phyloP scores from a whole-genome alignment of 92 coral and sea anemone genomes.

The Zoanthus gigantus region DNA sequence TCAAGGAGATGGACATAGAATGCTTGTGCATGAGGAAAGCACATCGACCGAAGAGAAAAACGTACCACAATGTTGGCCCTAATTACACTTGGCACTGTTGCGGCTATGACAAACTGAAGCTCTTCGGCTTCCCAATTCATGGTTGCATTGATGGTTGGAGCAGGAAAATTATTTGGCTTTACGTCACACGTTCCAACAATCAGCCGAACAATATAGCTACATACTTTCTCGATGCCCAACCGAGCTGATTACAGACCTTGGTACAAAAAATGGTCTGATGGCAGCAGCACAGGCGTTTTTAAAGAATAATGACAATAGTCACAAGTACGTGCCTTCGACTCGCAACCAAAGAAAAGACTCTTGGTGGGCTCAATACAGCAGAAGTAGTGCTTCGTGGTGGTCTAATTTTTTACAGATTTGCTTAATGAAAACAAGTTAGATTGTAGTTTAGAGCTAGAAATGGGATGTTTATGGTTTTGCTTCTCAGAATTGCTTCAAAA shows the following conservation, averaged over 20 bases:
- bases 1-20: constrained; percentile 68
- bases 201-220: constrained; percentile 51
- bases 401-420: constrained; percentile 44
- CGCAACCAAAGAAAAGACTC: constrained; percentile 55
- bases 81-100: constrained; percentile 51
- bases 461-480: constrained; percentile 1
- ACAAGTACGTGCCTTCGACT: constrained; percentile 43
- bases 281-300: constrained; percentile 55
- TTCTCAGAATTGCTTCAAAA: constrained; percentile 3
- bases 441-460: constrained; percentile 18
- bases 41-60: constrained; percentile 54
- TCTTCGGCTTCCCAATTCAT: not conserved
- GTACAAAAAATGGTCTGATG: constrained; percentile 63
- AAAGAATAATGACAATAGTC: constrained; percentile 27
- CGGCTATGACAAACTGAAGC: constrained; percentile 1
- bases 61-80: constrained; percentile 62
- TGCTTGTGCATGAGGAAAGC: constrained; percentile 56
- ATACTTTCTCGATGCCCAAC: constrained; percentile 58
- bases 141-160: constrained; percentile 17
- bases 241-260: constrained; percentile 54
- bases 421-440: constrained; percentile 30
- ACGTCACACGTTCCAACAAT: constrained; percentile 62
- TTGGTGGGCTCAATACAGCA: constrained; percentile 59
- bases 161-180: constrained; percentile 62
- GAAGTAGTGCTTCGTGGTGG: constrained; percentile 61